Percentiles rank a stretch among this genome's conserved stretches.
Evolutionary conservation across 2,888 invertebrate species (phyloP).

Genomic region (Byasa hedistus): DNA sequence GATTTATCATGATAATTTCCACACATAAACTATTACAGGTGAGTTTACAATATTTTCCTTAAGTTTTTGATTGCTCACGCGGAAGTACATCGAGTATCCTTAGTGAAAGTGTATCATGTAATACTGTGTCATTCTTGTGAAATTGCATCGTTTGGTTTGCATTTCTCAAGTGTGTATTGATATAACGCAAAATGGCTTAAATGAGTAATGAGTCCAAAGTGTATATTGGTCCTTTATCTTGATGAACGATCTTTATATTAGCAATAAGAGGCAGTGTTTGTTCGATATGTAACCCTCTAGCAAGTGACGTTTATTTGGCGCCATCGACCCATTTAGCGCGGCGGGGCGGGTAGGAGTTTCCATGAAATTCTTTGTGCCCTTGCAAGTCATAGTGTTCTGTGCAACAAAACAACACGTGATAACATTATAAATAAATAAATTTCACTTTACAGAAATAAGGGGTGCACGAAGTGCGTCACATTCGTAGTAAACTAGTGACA

Average conservation of each 20-base stretch:
- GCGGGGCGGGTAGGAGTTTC: conserved; percentile 65
- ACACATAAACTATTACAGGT: conserved; percentile 71
- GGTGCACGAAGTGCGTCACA: conserved; percentile 73
- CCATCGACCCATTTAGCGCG: conserved; percentile 77
- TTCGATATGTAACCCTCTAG: conserved; percentile 49
- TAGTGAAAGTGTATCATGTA: conserved; percentile 81
- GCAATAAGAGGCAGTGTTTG: conserved; percentile 37
- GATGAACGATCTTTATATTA: neutral
- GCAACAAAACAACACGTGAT: conserved; percentile 56
- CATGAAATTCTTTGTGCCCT: conserved; percentile 58
- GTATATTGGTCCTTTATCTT: neutral
- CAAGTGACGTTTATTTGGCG: conserved; percentile 73
- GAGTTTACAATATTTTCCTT: conserved; percentile 52
- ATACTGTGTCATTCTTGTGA: conserved; percentile 75
- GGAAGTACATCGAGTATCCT: conserved; percentile 60
- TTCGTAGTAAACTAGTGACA: conserved; percentile 72
- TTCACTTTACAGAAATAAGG: conserved; percentile 71
- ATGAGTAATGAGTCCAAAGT: conserved; percentile 20
- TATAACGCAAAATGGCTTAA: conserved; percentile 47
- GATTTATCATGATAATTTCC: conserved; percentile 71
- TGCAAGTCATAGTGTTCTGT: conserved; percentile 57
- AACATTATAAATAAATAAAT: conserved; percentile 44
- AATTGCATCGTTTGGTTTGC: conserved; percentile 67
- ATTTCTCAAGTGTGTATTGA: conserved; percentile 45
- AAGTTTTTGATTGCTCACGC: conserved; percentile 45